Base-by-base conservation (phyloP, 2,113 vertebrate genomes). In the Pelusios castaneus region DNA sequence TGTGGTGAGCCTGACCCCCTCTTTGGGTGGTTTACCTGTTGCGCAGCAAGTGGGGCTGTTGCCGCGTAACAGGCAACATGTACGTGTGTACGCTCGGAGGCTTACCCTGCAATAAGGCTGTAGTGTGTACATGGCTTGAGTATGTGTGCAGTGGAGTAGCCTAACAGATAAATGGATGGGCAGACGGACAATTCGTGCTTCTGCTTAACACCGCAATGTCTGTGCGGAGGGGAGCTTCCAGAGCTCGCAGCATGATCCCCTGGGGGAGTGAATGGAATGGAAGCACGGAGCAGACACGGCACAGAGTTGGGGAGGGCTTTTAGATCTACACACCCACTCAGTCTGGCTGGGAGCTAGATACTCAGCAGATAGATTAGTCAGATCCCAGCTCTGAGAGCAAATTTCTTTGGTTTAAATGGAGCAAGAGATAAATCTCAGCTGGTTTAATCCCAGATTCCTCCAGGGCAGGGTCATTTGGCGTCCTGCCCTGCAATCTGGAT, bases 81-180 rank as follows among this genome's bases (percentile, higher is more conserved):
- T n/a, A n/a, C n/a, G n/a, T n/a, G n/a, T n/a, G n/a, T n/a, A n/a
- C n/a, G n/a, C n/a, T n/a, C n/a, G n/a, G n/a, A n/a, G n/a, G n/a
- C n/a, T n/a, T n/a, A n/a, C n/a, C n/a, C n/a, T n/a, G n/a, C n/a
- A n/a, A n/a, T n/a, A n/a, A n/a, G n/a, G n/a, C n/a, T n/a, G n/a
- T n/a, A n/a, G n/a, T n/a, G n/a, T n/a, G n/a, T n/a, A n/a, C n/a
- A n/a, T n/a, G n/a, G n/a, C n/a, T n/a, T n/a, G n/a, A n/a, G n/a
- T n/a, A n/a, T n/a, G n/a, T n/a, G n/a, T 54, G 79, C n/a, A 27
- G 52, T 22, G 7, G 9, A 8, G n/a, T 7, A 25, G n/a, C 11
- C 11, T 41, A 13, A 4, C 17, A n/a, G n/a, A 4, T 2, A 21
- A 4, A 14, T 21, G 12, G 52, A 38, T 9, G 4, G 49, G 7